phyloP scores from a whole-genome alignment of 2,888 invertebrate genomes.

The Rotaria magnacalcarata region DNA sequence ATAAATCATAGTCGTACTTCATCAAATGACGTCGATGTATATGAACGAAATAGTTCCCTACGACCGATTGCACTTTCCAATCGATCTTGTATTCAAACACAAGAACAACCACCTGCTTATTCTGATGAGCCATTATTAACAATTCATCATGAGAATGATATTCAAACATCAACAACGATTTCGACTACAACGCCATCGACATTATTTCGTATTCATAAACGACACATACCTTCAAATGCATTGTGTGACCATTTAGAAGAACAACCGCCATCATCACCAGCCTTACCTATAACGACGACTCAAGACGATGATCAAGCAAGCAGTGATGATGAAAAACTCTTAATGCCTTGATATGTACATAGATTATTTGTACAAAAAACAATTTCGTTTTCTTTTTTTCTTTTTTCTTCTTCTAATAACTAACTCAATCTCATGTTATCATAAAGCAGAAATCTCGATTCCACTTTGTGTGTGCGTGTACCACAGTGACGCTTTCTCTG shows the following conservation, averaged over 20 bases:
- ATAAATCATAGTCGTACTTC: not conserved
- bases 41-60: not conserved
- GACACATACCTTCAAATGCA: not conserved
- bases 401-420: not conserved
- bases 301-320: not conserved
- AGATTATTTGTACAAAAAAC: not conserved
- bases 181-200: not conserved
- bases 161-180: not conserved
- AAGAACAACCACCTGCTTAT: not conserved
- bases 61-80: not conserved
- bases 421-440: not conserved
- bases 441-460: not conserved
- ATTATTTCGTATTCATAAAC: not conserved
- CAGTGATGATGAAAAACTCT: not conserved
- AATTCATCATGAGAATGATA: not conserved
- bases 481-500: not conserved
- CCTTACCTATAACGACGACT: not conserved
- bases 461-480: not conserved
- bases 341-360: constrained; percentile 12
- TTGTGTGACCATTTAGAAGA: not conserved
- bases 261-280: not conserved
- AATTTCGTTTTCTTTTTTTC: not conserved
- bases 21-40: not conserved
- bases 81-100: not conserved
- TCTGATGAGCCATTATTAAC: not conserved